Conservation (phyloP, 2,888 invertebrate species). For the Ophraella communa region DNA sequence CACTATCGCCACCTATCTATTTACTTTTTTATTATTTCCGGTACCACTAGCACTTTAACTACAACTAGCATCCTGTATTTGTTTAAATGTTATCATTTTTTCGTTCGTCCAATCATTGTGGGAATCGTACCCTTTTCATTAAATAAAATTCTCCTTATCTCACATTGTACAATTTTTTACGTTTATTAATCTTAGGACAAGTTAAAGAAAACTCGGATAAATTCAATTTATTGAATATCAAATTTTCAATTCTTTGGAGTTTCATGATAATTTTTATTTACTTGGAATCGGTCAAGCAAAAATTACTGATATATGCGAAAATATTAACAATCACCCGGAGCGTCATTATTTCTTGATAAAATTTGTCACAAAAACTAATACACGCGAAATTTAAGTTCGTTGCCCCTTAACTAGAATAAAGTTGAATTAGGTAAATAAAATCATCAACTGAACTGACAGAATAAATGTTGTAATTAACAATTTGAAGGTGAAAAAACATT, state of each 20-base stretch:
- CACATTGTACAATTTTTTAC: not conserved
- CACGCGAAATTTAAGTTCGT: constrained; percentile 4
- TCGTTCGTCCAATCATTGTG: not conserved
- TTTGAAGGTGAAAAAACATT: not conserved
- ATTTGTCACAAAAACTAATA: constrained; percentile 1
- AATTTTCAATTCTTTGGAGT: not conserved
- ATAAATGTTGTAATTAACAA: constrained; percentile 4
- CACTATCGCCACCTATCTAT: constrained; percentile 2
- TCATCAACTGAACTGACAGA: constrained; percentile 6
- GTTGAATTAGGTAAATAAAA: constrained; percentile 12
- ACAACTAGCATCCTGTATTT: constrained; percentile 20
- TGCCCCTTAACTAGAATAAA: constrained; percentile 6
- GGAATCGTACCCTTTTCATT: not conserved
- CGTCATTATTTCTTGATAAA: constrained; percentile 10
- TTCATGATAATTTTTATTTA: not conserved
- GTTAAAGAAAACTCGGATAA: no score
- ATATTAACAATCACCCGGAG: not conserved
- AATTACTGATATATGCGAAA: not conserved
- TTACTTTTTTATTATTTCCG: constrained; percentile 23
- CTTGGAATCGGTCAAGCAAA: not conserved
- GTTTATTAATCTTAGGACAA: not conserved
- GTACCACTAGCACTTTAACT: constrained; percentile 7
- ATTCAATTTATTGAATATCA: not conserved
- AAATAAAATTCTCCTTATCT: not conserved
- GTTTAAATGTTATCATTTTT: constrained; percentile 9